These are phyloP conservation scores for Premnoplex brunnescens DNA, from an alignment of 2,797 vertebrate genomes.

Conservation along the genomic window DNA sequence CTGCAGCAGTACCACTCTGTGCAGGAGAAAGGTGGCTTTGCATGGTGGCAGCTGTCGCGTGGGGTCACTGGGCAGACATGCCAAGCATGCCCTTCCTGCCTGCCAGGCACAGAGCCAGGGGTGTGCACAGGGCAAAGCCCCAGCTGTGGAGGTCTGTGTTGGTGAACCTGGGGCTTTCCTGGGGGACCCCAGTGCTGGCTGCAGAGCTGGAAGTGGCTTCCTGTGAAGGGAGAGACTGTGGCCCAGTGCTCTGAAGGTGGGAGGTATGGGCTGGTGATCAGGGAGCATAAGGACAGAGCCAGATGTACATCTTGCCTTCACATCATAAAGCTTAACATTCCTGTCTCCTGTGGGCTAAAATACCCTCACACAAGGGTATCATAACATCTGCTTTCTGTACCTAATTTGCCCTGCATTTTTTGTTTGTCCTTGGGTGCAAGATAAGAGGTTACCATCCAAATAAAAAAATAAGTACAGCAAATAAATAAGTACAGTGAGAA, in stretches of 20 bases:
- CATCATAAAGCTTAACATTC: background rate
- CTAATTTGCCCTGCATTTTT: background rate
- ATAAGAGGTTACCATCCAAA: background rate
- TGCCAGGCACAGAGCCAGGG: background rate
- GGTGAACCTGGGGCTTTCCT: background rate
- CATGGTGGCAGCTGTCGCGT: background rate
- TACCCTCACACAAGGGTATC: background rate
- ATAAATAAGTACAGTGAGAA: background rate
- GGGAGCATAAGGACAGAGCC: background rate
- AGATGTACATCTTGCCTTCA: background rate
- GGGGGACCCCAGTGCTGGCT: background rate
- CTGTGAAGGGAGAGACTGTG: rapidly evolving
- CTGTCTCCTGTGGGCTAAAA: background rate
- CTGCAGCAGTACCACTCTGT: background rate
- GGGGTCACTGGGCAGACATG: background rate
- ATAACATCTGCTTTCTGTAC: background rate
- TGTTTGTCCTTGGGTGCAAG: background rate
- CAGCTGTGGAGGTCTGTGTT: background rate
- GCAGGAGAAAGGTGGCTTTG: background rate
- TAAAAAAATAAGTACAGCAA: background rate
- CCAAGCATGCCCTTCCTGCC: rapidly evolving
- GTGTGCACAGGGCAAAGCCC: background rate
- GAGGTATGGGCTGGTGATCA: background rate
- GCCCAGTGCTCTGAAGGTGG: background rate
- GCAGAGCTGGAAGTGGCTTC: background rate